These are phyloP conservation scores for Deroptyus accipitrinus DNA, from an alignment of 2,113 vertebrate genomes.

Conservation along the genomic window DNA sequence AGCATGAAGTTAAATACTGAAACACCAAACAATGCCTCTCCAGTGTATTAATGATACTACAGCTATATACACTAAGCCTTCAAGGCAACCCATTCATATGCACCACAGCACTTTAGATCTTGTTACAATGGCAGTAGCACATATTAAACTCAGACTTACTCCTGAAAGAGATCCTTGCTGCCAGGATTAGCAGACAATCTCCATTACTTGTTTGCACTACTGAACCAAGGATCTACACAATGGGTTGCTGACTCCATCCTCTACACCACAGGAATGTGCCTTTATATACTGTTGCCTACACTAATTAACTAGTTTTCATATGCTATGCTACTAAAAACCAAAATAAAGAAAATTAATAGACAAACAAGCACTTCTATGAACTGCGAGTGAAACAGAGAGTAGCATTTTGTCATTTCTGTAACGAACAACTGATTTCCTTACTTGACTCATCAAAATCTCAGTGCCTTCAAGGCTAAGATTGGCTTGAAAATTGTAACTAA, in stretches of 20 bases:
- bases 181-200: neutral
- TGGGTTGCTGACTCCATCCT: neutral
- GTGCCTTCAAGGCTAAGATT: neutral
- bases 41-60: neutral
- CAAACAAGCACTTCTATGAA: neutral
- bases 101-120: neutral
- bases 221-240: neutral
- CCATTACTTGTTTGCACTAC: neutral
- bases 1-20: neutral
- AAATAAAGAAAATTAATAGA: neutral
- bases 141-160: neutral
- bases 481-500: neutral
- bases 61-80: neutral
- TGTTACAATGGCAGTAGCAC: neutral
- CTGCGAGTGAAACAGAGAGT: neutral
- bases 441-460: constrained; percentile 8
- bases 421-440: neutral
- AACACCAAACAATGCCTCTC: neutral
- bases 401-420: neutral
- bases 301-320: neutral
- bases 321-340: neutral
- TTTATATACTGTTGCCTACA: neutral
- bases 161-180: neutral
- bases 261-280: neutral
- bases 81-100: neutral